Evolutionary conservation across 53 echinoderm and acorn worm species (phyloP), one percentile per base, ranked within the genome.

Genomic region (Temnopleurus reevesii): DNA sequence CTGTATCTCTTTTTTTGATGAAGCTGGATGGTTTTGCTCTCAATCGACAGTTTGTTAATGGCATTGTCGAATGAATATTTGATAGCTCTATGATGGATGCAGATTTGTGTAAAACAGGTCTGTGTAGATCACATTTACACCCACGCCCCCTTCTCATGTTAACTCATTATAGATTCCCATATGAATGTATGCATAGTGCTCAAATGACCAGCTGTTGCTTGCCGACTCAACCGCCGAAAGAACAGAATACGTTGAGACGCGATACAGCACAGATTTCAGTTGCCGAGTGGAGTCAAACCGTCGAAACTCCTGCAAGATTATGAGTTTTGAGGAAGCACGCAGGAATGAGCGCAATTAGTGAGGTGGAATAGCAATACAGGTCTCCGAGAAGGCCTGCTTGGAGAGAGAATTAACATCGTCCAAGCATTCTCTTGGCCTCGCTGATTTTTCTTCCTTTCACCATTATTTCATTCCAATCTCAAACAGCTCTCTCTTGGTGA

Each of bases 191-290:
- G 23, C 71, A 71, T 41, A 38, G 23, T 2, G 38, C 21, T 71
- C 41, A n/a, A 71, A 28, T 49, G 21, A 29, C 79, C 79, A 79
- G 79, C 79, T 79, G 79, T 79, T 79, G 79, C 79, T 19, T 79
- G 51, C 5, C 13, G n/a, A 29, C 24, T 79, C 79, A 49, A 28
- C 79, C 79, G 0, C 43, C 2, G 49, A 49, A 49, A 29, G 49
- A 17, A 17, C 29, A 8, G 46, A 25, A 18, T 49, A 47, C 28
- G 30, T 49, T 9, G 49, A 25, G 79, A 27, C 27, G 79, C 5
- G 79, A 26, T 28, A 49, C 79, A 30, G 45, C 47, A 46, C 47
- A 4, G 79, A 46, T 71, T 71, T 21, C 23, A 6, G 3, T n/a
- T 41, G 1, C 71, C 71, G 2, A 71, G 71, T n/a, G 43, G 71